Percentiles rank a stretch among this genome's conserved stretches.
phyloP scores from a whole-genome alignment of 2,113 vertebrate species.

The Grallaria varia region DNA sequence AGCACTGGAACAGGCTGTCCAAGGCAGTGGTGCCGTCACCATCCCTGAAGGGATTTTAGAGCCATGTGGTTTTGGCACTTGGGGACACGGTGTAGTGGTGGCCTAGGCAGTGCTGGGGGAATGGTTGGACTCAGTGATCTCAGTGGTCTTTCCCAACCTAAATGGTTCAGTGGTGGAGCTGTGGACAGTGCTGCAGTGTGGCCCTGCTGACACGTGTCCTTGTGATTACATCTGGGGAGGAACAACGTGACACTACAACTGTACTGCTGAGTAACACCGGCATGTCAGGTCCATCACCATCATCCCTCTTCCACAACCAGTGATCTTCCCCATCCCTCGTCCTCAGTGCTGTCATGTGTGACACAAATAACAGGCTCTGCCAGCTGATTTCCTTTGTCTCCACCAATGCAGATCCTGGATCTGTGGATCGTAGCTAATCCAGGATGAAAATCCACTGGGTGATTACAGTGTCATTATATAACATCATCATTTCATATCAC shows the following conservation, averaged over 20 bases:
- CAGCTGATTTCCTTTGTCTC: background rate
- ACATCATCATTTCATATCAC: background rate
- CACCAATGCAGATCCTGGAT: background rate
- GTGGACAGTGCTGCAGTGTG: rapidly evolving
- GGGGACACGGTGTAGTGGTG: background rate
- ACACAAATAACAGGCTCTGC: background rate
- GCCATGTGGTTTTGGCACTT: background rate
- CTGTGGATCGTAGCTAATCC: background rate
- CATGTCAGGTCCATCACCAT: background rate
- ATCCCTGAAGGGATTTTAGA: background rate
- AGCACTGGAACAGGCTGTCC: background rate
- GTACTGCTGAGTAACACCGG: background rate
- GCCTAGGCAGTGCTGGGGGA: background rate
- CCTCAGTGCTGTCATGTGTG: background rate
- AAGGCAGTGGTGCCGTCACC: background rate
- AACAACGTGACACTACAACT: background rate
- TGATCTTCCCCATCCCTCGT: background rate
- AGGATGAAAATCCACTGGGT: background rate
- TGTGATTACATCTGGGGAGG: background rate
- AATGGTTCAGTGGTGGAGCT: background rate
- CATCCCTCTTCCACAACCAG: background rate
- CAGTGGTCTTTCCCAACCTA: background rate
- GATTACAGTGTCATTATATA: background rate
- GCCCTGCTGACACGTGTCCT: rapidly evolving
- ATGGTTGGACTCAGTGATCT: background rate